Percentiles rank a stretch among this genome's conserved stretches.
Evolutionary conservation across 1,140 invertebrate genomes (phyloP).

Genomic region (Oryctes rhinoceros): DNA sequence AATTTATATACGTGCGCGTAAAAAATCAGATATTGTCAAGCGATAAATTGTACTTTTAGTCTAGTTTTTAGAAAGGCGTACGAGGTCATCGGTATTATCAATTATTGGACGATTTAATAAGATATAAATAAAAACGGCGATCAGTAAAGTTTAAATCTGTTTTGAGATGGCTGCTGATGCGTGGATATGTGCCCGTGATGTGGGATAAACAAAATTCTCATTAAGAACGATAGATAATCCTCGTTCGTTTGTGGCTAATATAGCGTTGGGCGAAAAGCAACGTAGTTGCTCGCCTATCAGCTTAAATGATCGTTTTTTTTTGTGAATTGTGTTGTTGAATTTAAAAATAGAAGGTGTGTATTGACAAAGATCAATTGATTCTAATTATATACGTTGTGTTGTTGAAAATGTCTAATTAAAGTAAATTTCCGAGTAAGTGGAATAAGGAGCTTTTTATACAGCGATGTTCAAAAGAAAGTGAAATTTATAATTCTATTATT

Average conservation of each 20-base stretch:
- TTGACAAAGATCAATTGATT: constrained; percentile 15
- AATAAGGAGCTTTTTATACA: neutral
- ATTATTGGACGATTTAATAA: constrained; percentile 30
- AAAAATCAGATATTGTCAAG: constrained; percentile 29
- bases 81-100: constrained; percentile 33
- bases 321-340: constrained; percentile 8
- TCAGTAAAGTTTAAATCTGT: constrained; percentile 31
- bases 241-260: neutral
- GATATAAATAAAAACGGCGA: constrained; percentile 29
- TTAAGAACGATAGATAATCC: constrained; percentile 29
- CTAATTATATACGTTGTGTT: constrained; percentile 8
- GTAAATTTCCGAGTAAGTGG: neutral
- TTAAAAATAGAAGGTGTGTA: neutral
- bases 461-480: too few species aligned
- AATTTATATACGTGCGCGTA: constrained; percentile 8
- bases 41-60: constrained; percentile 34
- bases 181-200: constrained; percentile 12
- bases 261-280: neutral
- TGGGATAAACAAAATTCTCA: constrained; percentile 19
- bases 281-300: neutral
- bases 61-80: constrained; percentile 12
- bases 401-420: constrained; percentile 3
- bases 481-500: too few species aligned
- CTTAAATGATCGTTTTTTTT: neutral
- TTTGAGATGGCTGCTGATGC: constrained; percentile 18